Percentiles rank a stretch among this genome's conserved stretches.
Evolutionary conservation across 1,140 invertebrate genomes (phyloP).

Genomic region (Drosophila hydei): DNA sequence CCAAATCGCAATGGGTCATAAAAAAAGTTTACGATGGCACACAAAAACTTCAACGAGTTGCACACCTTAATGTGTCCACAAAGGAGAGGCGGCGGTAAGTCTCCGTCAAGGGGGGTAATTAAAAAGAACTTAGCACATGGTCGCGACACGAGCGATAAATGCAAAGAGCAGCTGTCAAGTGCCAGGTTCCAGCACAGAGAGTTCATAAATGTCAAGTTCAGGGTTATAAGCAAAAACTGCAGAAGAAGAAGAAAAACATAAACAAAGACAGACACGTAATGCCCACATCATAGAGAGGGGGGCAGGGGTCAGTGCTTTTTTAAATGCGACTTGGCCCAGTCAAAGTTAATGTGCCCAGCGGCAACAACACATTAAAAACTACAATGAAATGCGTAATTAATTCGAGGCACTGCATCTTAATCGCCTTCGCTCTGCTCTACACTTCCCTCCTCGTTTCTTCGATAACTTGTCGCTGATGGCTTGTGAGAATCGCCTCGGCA

Average conservation of each 20-base stretch:
- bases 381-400: constrained; percentile 70
- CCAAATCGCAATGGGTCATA: constrained; percentile 42
- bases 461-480: constrained; percentile 19
- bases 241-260: constrained; percentile 22
- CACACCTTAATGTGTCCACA: constrained; percentile 11
- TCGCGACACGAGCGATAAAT: constrained; percentile 38
- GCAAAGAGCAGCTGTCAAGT: constrained; percentile 14
- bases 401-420: constrained; percentile 63
- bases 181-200: constrained; percentile 17
- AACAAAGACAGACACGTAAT: constrained; percentile 23
- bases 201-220: constrained; percentile 79
- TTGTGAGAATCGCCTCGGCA: constrained; percentile 44
- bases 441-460: background rate
- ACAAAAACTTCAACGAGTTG: constrained; percentile 8
- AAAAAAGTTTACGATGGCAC: constrained; percentile 43
- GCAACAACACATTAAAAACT: constrained; percentile 25
- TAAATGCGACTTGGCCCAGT: constrained; percentile 22
- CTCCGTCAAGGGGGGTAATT: constrained; percentile 46
- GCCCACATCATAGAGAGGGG: background rate
- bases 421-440: constrained; percentile 26
- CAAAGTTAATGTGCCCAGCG: constrained; percentile 39
- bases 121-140: constrained; percentile 76
- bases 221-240: constrained; percentile 51
- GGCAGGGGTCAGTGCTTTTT: background rate
- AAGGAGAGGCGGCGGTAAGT: background rate